phyloP scores from a whole-genome alignment of 2,888 invertebrate species.

The Strigamia maritima region DNA sequence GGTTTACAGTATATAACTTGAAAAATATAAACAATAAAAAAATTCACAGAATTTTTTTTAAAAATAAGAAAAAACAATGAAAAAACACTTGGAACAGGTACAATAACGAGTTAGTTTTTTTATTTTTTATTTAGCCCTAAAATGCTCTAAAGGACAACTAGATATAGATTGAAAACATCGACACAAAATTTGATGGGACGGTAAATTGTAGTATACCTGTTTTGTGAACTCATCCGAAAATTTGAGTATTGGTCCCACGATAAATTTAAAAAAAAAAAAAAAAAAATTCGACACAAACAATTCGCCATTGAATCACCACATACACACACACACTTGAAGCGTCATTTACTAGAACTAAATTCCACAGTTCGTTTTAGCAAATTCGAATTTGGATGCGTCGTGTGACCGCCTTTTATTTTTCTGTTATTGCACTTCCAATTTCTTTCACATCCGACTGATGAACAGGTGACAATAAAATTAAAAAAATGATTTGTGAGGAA shows the following conservation, averaged over 20 bases:
- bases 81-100: background rate
- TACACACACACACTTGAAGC: background rate
- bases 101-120: background rate
- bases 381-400: background rate
- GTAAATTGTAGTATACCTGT: background rate
- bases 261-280: background rate
- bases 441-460: background rate
- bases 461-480: background rate
- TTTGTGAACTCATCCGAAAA: background rate
- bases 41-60: constrained; percentile 12
- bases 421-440: background rate
- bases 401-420: background rate
- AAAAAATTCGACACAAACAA: no score
- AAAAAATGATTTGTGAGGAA: background rate
- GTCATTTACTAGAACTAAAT: no score
- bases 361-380: no score
- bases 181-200: background rate
- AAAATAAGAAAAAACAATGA: background rate
- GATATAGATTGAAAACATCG: background rate
- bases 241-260: background rate
- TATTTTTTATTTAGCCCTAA: background rate
- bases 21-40: background rate
- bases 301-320: background rate
- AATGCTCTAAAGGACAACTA: background rate
- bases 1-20: background rate